Evolutionary conservation across 2,888 invertebrate genomes (phyloP), one percentile per base, ranked within the genome.

Genomic region (Autographa gamma): DNA sequence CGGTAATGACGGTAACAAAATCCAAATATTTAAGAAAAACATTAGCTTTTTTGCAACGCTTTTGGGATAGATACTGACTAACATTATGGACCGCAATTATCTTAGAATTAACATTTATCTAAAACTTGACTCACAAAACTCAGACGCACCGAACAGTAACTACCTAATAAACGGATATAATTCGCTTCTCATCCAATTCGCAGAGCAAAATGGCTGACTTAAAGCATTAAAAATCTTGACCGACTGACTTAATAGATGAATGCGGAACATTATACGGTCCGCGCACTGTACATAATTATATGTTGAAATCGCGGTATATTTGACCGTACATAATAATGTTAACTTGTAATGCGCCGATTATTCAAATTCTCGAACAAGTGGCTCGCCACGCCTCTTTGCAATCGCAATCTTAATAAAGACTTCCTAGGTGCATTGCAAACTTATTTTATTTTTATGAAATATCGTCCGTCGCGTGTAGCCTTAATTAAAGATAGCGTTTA

Each of bases 341-440:
- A 89, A 89, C 86, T 89, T 89, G 90, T 93, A 93, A 92, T 91
- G 86, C 84, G 86, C 74, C 88, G 90, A 95, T 94, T 94, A 95
- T 93, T 95, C 93, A 95, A 94, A 95, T 93, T 91, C 91, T 85
- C 87, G 82, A 89, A 91, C 93, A 93, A 93, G 92, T 92, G 88
- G 88, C 85, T 83, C 76, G 86, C 82, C 80, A 91, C 95, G 94
- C 95, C 95, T 91, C 91, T 95, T 95, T 90, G 91, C 92, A 92
- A 91, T 95, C 90, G 92, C 92, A 94, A 94, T 94, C 92, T 94
- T 92, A 94, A 94, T 95, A 93, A 95, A 95, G 93, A 94, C 93
- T 95, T 95, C 95, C 95, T 95, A 95, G 93, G 84, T 93, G 89
- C 89, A 89, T 84, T 88, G 88, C 87, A 89, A 88, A 89, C 80